Base-by-base conservation (phyloP, 2,113 vertebrate species). In the Eira barbara region DNA sequence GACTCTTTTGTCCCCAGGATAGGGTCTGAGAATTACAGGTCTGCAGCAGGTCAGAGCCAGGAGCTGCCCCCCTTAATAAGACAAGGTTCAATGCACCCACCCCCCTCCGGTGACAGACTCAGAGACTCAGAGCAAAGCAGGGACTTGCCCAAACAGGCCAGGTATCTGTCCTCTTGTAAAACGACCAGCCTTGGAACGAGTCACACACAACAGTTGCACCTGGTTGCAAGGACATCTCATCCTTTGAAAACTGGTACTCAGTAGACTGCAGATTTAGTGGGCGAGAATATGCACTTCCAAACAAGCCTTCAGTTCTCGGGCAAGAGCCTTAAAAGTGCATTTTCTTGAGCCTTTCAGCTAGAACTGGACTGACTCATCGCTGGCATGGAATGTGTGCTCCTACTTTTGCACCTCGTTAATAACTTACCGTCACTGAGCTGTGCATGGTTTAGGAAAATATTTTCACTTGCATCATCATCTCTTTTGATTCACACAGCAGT, bases 361-460 rank as follows among this genome's bases (percentile, higher is more conserved):
- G 81, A 79, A 36, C 34, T 3, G 15, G 47, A 12, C 81, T 86
- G 95, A 92, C 63, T 90, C 79, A 71, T 74, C 69, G 1, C 14
- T 6, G 2, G 0, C 45, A 6, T 31, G 80, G 94, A 92, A 74
- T 49, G 74, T 20, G 34, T 36, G 36, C 15, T 90, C 83, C 74
- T n/a, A 71, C 69, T 18, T 94, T 91, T 81, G 76, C 34, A 21
- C 87, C 39, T 96, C 82, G 4, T 94, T 94, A 95, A 94, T 96
- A 86, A 73, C 49, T 57, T 57, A 5, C 34, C 0, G 0, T 83
- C 92, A 79, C 57, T 65, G 18, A 11, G 39, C 78, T 12, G n/a
- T 4, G 7, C 14, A 20, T 78, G 34, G 80, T 81, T 57, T 71
- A 91, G 36, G 93, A 85, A 98, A 97, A 94, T 69, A 95, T 65